phyloP scores from a whole-genome alignment of 2,888 invertebrate genomes.

The Lysandra coridon region DNA sequence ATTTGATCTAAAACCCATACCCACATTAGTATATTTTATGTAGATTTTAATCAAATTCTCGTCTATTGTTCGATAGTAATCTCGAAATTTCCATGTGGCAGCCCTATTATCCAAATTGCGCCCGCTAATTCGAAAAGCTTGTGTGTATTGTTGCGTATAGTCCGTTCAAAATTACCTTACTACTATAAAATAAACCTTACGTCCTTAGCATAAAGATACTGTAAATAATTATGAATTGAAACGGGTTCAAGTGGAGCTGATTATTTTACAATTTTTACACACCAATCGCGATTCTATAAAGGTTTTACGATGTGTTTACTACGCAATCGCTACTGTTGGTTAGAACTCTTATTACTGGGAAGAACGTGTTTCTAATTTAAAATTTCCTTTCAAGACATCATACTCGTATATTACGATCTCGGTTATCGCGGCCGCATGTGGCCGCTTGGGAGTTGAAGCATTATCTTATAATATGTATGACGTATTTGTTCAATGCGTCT shows the following conservation, averaged over 20 bases:
- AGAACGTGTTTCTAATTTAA: background rate
- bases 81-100: slow-evolving; percentile 35
- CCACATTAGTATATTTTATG: slow-evolving; percentile 27
- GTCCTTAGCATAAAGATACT: background rate
- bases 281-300: slow-evolving; percentile 2
- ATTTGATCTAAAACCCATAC: slow-evolving; percentile 23
- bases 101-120: slow-evolving; percentile 49
- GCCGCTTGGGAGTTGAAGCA: too few species aligned
- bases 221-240: background rate
- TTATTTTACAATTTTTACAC: slow-evolving; percentile 27
- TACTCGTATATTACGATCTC: too few species aligned
- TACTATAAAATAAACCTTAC: background rate
- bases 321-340: slow-evolving; percentile 32
- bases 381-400: background rate
- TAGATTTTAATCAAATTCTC: slow-evolving; percentile 29
- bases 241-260: background rate
- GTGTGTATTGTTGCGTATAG: slow-evolving; percentile 41
- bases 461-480: too few species aligned
- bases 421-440: too few species aligned
- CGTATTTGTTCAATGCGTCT: too few species aligned
- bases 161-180: background rate
- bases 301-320: slow-evolving; percentile 26
- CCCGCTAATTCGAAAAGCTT: slow-evolving; percentile 60
- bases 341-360: slow-evolving; percentile 24
- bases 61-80: slow-evolving; percentile 28